phyloP scores from a whole-genome alignment of 2,113 vertebrate genomes.

The Cavia aperea region DNA sequence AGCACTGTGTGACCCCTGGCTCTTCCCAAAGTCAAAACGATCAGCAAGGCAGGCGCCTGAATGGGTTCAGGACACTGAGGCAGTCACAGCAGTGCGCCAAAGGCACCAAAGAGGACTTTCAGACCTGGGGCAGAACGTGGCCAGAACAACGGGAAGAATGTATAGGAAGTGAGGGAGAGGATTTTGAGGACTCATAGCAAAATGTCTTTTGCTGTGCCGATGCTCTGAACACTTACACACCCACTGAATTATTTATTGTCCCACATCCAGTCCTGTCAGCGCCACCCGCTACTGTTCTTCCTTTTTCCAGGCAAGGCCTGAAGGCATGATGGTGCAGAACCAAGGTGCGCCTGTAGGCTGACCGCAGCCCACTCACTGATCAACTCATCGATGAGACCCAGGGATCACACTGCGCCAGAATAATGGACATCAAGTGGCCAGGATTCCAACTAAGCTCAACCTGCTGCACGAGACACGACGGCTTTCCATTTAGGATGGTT shows the following conservation, averaged over 20 bases:
- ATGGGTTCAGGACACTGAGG: background rate
- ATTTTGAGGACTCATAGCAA: background rate
- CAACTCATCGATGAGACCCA: accelerated
- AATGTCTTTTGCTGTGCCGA: background rate
- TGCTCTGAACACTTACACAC: background rate
- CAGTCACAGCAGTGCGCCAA: no score
- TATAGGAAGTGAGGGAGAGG: no score
- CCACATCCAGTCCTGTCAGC: background rate
- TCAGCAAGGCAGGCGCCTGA: background rate
- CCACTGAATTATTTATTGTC: background rate
- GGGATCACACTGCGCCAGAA: background rate
- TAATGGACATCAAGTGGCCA: background rate
- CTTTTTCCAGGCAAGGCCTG: background rate
- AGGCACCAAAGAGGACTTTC: background rate
- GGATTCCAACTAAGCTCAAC: background rate
- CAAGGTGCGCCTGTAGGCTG: background rate
- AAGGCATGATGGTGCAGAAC: background rate
- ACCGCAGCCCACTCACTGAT: background rate
- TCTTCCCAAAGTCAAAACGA: background rate
- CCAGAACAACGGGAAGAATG: background rate
- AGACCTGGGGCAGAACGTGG: background rate
- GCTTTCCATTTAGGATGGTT: accelerated
- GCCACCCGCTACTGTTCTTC: background rate
- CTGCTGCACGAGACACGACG: background rate
- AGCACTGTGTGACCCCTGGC: background rate